Conservation (phyloP, 2,888 invertebrate genomes). For the Agonopterix heracliana region DNA sequence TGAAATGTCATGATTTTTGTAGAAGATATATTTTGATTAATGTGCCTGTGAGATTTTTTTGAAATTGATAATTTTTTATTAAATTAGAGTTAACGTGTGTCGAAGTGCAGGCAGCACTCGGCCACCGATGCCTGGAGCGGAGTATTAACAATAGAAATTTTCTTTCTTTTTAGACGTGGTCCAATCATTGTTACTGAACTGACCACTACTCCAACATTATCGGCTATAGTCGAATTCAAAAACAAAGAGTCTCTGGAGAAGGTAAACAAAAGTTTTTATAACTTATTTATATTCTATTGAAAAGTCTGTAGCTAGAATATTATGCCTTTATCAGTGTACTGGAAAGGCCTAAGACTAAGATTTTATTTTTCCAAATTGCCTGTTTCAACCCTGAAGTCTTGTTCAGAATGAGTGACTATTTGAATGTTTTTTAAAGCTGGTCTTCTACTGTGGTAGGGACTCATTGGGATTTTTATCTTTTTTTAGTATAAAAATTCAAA, state of each 20-base stretch:
- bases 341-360: conserved; percentile 41
- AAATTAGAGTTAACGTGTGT: conserved; percentile 24
- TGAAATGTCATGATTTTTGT: conserved; percentile 31
- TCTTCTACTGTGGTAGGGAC: conserved; percentile 33
- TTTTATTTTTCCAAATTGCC: conserved; percentile 57
- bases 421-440: conserved; percentile 68
- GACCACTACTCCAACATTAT: conserved; percentile 76
- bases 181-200: conserved; percentile 76
- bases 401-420: conserved; percentile 66
- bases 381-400: conserved; percentile 34
- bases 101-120: conserved; percentile 46
- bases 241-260: conserved; percentile 75
- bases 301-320: conserved; percentile 29
- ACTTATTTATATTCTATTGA: conserved; percentile 42
- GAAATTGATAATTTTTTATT: conserved; percentile 8
- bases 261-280: conserved; percentile 69
- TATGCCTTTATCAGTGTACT: conserved; percentile 26
- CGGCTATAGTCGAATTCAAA: conserved; percentile 76
- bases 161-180: conserved; percentile 76
- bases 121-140: conserved; percentile 43
- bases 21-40: background rate
- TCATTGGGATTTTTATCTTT: conserved; percentile 19
- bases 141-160: conserved; percentile 69
- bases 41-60: conserved; percentile 19
- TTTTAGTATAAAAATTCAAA: conserved; percentile 20